A percentile compares a stretch with the other conserved stretches of the same genome.
These are phyloP conservation scores for Cottus gobio DNA, from an alignment of 2,113 vertebrate genomes.

Conservation along the genomic window DNA sequence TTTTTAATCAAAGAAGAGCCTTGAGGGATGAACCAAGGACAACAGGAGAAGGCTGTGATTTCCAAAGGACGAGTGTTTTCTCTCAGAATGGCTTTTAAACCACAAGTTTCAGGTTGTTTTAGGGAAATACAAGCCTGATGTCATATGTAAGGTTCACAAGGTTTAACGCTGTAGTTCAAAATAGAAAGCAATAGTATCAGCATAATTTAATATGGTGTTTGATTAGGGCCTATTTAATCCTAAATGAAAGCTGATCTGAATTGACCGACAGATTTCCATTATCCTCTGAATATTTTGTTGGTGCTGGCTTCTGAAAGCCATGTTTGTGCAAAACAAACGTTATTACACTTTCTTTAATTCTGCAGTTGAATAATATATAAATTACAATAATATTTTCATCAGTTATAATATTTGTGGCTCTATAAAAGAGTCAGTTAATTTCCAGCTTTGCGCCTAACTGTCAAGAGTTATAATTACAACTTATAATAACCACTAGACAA, in stretches of 20 bases:
- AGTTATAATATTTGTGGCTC: background rate
- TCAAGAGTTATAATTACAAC: background rate
- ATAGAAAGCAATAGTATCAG: background rate
- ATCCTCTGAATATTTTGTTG: slow-evolving; percentile 40
- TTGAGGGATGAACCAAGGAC: slow-evolving; percentile 46
- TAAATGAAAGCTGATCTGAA: background rate
- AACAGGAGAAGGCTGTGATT: slow-evolving; percentile 14
- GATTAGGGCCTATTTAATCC: slow-evolving; percentile 2
- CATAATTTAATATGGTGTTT: background rate
- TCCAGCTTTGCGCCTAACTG: background rate
- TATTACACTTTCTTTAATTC: background rate
- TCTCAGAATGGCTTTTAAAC: slow-evolving; percentile 14
- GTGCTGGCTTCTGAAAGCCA: slow-evolving; percentile 43
- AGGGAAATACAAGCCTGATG: background rate
- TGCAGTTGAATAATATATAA: background rate
- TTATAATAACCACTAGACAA: background rate
- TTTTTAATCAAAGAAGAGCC: slow-evolving; percentile 51
- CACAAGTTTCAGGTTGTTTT: slow-evolving; percentile 6
- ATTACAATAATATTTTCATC: background rate
- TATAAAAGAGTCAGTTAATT: background rate
- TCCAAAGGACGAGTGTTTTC: background rate
- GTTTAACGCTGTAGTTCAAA: background rate
- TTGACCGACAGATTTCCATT: background rate
- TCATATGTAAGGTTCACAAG: background rate
- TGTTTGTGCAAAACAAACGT: background rate